phyloP scores from a whole-genome alignment of 2,797 vertebrate genomes.

The Catamblyrhynchus diadema region DNA sequence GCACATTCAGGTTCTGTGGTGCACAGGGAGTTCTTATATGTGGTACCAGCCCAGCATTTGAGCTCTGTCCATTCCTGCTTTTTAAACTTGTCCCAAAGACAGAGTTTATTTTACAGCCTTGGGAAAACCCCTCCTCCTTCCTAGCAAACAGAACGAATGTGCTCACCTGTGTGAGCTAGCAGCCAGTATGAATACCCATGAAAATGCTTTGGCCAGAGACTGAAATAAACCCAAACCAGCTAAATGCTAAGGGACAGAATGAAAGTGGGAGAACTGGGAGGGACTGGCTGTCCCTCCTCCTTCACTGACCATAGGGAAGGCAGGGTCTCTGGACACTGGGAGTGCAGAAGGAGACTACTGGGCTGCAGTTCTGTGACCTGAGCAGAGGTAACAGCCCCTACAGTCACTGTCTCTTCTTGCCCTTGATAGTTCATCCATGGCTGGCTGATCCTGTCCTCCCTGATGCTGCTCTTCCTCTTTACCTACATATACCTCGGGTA shows the following conservation, averaged over 20 bases:
- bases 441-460: conserved; percentile 93
- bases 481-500: conserved; percentile 94
- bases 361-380: neutral
- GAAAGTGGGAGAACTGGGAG: neutral
- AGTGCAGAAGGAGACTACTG: neutral
- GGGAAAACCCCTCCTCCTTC: neutral
- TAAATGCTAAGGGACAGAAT: neutral
- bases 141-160: neutral
- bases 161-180: neutral
- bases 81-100: neutral
- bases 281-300: neutral
- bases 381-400: neutral
- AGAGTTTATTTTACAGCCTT: neutral
- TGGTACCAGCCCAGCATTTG: neutral
- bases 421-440: conserved; percentile 90
- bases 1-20: neutral
- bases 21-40: neutral
- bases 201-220: neutral
- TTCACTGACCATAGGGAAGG: neutral
- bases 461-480: conserved; percentile 95
- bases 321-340: neutral
- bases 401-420: neutral
- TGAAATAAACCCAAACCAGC: neutral
- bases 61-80: neutral
- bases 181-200: neutral